phyloP scores from a whole-genome alignment of 2,888 invertebrate genomes.

The Macrophya alboannulata region DNA sequence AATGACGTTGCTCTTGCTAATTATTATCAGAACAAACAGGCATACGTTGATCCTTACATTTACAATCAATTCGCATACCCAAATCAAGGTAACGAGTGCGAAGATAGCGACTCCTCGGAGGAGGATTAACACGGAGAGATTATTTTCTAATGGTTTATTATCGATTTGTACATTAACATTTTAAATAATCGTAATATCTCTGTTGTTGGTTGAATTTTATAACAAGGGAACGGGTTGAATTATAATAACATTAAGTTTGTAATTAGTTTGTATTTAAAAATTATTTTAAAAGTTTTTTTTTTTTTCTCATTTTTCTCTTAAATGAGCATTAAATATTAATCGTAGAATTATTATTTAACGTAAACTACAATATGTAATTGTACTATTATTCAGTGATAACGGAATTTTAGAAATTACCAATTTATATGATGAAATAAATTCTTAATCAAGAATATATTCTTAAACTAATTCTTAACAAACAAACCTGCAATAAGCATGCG shows the following conservation, averaged over 20 bases:
- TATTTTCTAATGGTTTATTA: constrained; percentile 40
- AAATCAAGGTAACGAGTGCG: constrained; percentile 62
- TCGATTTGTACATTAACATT: constrained; percentile 54
- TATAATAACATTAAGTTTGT: constrained; percentile 78
- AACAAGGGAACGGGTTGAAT: constrained; percentile 49
- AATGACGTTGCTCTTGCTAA: constrained; percentile 75
- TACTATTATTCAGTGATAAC: constrained; percentile 66
- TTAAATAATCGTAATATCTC: constrained; percentile 51
- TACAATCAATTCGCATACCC: constrained; percentile 71
- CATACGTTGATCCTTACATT: constrained; percentile 72
- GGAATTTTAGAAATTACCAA: constrained; percentile 54
- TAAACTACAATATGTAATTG: constrained; percentile 75
- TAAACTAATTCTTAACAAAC: constrained; percentile 49
- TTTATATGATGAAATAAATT: constrained; percentile 54
- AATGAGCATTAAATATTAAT: constrained; percentile 55
- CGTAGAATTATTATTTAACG: constrained; percentile 73
- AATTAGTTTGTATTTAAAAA: constrained; percentile 78
- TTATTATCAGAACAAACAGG: constrained; percentile 73
- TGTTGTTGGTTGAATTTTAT: constrained; percentile 54
- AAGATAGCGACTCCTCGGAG: constrained; percentile 72
- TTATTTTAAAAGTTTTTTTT: constrained; percentile 65
- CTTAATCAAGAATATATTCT: constrained; percentile 52
- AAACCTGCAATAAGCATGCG: constrained; percentile 54
- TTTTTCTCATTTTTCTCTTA: not conserved
- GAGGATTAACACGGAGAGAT: constrained; percentile 67